Percentiles rank a stretch among this genome's conserved stretches.
Conservation (phyloP, 2,888 invertebrate genomes). For the Pseudolycoriella hygida region DNA sequence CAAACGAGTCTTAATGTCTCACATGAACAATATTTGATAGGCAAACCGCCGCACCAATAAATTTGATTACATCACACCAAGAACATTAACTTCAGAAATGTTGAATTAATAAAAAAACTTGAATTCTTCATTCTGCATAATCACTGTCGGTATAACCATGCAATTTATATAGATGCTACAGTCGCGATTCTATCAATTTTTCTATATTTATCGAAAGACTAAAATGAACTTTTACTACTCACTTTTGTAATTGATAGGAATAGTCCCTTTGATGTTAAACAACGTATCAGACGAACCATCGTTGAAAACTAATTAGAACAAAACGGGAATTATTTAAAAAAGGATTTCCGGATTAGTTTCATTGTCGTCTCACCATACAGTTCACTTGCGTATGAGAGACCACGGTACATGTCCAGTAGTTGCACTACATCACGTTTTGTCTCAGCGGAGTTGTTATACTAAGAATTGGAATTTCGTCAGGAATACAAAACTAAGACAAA, state of each 20-base stretch:
- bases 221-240: neutral
- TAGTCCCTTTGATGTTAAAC: slow-evolving; percentile 75
- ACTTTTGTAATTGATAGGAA: slow-evolving; percentile 83
- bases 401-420: slow-evolving; percentile 44
- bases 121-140: no score
- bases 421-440: slow-evolving; percentile 48
- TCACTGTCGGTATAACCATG: no score
- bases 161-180: no score
- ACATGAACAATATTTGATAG: no score
- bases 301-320: slow-evolving; percentile 51
- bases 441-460: slow-evolving; percentile 52
- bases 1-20: no score
- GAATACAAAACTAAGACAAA: no score
- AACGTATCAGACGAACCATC: slow-evolving; percentile 70
- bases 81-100: no score
- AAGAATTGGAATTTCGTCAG: slow-evolving; percentile 20
- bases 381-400: slow-evolving; percentile 44
- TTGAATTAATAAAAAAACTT: no score
- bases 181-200: no score
- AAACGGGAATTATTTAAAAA: neutral
- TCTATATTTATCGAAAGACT: no score
- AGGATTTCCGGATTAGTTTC: neutral
- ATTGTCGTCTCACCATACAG: slow-evolving; percentile 42
- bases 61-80: no score
- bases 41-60: no score